Conservation (phyloP, 2,888 invertebrate genomes). For the Hirudinaria manillensis region DNA sequence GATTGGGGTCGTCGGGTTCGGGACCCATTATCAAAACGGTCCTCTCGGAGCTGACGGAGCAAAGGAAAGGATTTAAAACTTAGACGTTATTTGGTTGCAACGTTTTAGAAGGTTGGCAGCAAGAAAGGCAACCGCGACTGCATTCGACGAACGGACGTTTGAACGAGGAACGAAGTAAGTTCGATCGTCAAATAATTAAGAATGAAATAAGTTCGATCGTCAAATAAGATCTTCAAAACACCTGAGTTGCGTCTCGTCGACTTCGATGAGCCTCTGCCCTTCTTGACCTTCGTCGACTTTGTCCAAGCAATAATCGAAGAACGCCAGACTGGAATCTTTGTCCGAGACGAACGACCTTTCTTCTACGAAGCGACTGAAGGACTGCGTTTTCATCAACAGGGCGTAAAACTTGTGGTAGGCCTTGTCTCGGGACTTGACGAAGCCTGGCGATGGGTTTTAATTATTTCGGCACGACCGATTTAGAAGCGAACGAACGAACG, state of each 20-base stretch:
- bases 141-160: no score
- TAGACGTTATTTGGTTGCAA: no score
- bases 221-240: slow-evolving; percentile 34
- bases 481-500: no score
- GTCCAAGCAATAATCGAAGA: slow-evolving; percentile 94
- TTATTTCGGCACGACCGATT: no score
- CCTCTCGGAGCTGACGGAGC: slow-evolving; percentile 60
- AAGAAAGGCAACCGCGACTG: no score
- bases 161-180: no score
- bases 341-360: slow-evolving; percentile 98
- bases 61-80: not conserved
- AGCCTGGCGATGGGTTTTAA: slow-evolving; percentile 42
- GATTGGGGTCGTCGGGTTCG: slow-evolving; percentile 60
- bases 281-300: slow-evolving; percentile 43
- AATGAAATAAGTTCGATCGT: no score
- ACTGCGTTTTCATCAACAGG: slow-evolving; percentile 83
- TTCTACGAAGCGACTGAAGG: slow-evolving; percentile 96
- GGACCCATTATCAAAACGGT: slow-evolving; percentile 93
- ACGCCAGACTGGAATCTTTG: slow-evolving; percentile 86
- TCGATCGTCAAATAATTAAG: no score
- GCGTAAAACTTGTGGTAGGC: slow-evolving; percentile 70
- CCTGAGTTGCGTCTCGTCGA: slow-evolving; percentile 61
- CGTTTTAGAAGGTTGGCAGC: no score
- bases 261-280: slow-evolving; percentile 67
- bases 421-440: slow-evolving; percentile 52